Base-by-base conservation (phyloP, 2,888 invertebrate genomes). In the Desoria tigrina region DNA sequence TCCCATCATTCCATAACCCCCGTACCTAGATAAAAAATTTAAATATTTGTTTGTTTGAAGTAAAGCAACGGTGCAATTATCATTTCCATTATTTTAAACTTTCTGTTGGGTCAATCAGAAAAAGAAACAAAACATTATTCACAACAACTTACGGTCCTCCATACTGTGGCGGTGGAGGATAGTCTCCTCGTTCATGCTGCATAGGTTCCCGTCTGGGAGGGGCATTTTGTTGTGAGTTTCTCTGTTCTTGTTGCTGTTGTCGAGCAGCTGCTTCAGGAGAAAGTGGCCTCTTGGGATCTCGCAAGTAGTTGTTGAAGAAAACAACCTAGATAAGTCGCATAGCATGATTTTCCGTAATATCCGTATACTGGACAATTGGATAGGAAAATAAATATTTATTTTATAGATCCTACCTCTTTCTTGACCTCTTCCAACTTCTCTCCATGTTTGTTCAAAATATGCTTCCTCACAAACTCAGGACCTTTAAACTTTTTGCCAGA, bases 401-500 rank as follows among this genome's bases (percentile, higher is more conserved):
- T 6, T 6, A 21, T 45, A 26, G 11, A 24, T 14, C 74, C 74
- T 66, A 85, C 97, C 83, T 98, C 97, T 78, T 94, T 92, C 73
- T 92, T 91, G 1, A 97, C 97, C 82, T 98, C 97, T 42, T 97
- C 94, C 50, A 99, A 89, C 82, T 97, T 98, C 78, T 99, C 98
- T 0, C 82, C 89, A 78, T 99, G 98, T 79, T 99, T 99, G 80
- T 97, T 97, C 79, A 94, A 91, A 73, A 99, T 95, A 80, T 99
- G 99, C 80, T 99, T 99, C 68, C 94, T 87, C 32, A 99, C 96
- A 81, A 97, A 99, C 80, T 99, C 98, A 0, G 98, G 97, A 0
- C 98, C 88, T 80, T 98, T 99, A 82, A 99, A 99, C 80, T 99
- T 99, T 81, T 99, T 99, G 1, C 98, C 98, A 62, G 96, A 97